Conservation (phyloP, 2,888 invertebrate genomes). For the Lamproptera curius region DNA sequence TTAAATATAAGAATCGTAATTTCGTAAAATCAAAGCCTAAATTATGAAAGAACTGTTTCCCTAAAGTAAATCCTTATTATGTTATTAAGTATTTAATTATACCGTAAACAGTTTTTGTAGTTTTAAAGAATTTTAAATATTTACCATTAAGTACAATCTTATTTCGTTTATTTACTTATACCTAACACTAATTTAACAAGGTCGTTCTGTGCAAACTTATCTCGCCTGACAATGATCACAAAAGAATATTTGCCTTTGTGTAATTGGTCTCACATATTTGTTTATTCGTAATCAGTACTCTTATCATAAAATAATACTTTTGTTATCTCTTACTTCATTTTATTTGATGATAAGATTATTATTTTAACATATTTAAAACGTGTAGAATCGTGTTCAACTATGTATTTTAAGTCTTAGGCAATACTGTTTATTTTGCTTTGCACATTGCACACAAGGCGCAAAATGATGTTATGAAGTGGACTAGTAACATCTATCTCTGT, state of each 20-base stretch:
- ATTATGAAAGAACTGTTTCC: too few relatives aligned
- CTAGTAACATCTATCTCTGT: conserved; percentile 8
- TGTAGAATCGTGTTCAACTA: not conserved
- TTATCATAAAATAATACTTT: conserved; percentile 7
- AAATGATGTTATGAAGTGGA: not conserved
- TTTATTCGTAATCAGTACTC: not conserved
- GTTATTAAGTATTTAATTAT: too few relatives aligned
- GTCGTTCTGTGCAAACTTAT: not conserved
- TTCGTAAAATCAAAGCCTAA: too few relatives aligned
- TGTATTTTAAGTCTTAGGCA: not conserved
- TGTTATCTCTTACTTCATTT: conserved; percentile 15
- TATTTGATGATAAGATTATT: conserved; percentile 1
- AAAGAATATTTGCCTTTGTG: conserved; percentile 1
- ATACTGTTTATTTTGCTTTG: conserved; percentile 3
- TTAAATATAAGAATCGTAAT: too few relatives aligned
- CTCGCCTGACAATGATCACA: not conserved
- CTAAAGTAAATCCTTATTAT: too few relatives aligned
- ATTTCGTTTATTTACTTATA: not conserved
- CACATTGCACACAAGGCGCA: not conserved
- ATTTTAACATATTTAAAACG: not conserved
- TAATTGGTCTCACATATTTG: not conserved
- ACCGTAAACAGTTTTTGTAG: too few relatives aligned
- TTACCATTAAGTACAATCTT: too few relatives aligned
- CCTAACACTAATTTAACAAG: not conserved
- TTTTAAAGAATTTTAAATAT: too few relatives aligned